Evolutionary conservation across 2,797 vertebrate genomes (phyloP).

Genomic region (Onychomys leucogaster): DNA sequence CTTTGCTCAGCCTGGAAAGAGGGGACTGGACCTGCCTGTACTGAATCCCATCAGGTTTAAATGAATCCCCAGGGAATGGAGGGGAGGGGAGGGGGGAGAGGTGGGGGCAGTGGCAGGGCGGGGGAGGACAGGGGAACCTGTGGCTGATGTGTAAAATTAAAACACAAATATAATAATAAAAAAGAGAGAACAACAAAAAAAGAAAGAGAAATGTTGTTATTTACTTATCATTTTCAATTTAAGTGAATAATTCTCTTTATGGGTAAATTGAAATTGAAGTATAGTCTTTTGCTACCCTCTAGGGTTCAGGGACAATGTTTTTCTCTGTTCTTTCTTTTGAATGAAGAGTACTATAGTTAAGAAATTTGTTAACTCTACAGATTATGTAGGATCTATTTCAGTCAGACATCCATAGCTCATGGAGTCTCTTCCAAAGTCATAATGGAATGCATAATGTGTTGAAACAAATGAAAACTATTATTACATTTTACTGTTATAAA

Average conservation of each 20-base stretch:
- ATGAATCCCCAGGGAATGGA: no score
- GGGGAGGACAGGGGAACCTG: no score
- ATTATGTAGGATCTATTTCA: neutral
- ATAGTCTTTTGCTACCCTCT: neutral
- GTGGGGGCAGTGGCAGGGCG: no score
- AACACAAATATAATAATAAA: no score
- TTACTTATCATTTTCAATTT: neutral
- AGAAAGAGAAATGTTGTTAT: neutral
- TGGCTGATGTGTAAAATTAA: no score
- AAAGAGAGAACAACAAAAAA: no score
- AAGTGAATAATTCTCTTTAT: slow-evolving; percentile 21
- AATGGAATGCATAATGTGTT: neutral
- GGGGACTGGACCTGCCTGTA: no score
- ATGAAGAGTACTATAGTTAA: neutral
- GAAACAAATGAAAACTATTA: neutral
- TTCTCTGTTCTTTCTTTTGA: slow-evolving; percentile 26
- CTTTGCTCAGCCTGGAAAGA: no score
- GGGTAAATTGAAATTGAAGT: neutral
- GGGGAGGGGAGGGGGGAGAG: no score
- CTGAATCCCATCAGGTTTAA: no score
- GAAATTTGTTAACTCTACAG: neutral
- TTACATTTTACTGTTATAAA: neutral
- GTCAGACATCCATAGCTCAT: neutral
- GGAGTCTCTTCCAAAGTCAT: neutral
- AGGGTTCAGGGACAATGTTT: neutral